These are phyloP conservation scores for Cylindroiulus punctatus DNA, from an alignment of 2,888 invertebrate species.

Conservation along the genomic window DNA sequence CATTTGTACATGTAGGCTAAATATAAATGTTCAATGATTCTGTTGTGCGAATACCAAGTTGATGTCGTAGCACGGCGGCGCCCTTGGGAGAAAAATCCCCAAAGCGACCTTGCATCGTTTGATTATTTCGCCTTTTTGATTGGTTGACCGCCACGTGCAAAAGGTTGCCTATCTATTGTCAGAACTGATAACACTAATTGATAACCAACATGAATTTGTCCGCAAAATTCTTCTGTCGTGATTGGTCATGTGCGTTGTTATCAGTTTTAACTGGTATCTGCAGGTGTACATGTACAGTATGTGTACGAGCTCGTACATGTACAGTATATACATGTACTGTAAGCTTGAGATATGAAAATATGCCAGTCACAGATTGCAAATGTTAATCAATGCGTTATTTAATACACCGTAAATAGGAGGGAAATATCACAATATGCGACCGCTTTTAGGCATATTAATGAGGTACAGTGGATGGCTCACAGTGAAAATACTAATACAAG, in stretches of 20 bases:
- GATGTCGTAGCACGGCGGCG: neutral
- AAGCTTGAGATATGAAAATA: neutral
- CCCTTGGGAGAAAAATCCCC: neutral
- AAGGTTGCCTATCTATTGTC: slow-evolving; percentile 1
- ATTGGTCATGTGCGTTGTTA: neutral
- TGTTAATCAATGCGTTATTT: neutral
- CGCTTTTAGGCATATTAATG: no score
- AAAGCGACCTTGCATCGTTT: neutral
- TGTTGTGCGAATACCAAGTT: slow-evolving; percentile 31
- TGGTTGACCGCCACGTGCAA: neutral
- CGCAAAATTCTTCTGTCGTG: slow-evolving; percentile 15
- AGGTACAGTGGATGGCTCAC: no score
- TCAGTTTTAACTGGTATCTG: neutral
- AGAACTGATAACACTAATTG: slow-evolving; percentile 39
- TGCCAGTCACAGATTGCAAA: neutral
- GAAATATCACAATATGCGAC: no score
- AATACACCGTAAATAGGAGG: neutral
- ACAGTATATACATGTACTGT: neutral
- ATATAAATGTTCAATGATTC: neutral
- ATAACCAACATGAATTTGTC: slow-evolving; percentile 23
- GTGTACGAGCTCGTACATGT: neutral
- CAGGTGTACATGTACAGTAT: neutral
- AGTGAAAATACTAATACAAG: no score
- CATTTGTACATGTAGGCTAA: neutral
- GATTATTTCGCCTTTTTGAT: neutral